Percentiles rank a stretch among this genome's conserved stretches.
Evolutionary conservation across 2,888 invertebrate species (phyloP).

Genomic region (Monopis laevigella): DNA sequence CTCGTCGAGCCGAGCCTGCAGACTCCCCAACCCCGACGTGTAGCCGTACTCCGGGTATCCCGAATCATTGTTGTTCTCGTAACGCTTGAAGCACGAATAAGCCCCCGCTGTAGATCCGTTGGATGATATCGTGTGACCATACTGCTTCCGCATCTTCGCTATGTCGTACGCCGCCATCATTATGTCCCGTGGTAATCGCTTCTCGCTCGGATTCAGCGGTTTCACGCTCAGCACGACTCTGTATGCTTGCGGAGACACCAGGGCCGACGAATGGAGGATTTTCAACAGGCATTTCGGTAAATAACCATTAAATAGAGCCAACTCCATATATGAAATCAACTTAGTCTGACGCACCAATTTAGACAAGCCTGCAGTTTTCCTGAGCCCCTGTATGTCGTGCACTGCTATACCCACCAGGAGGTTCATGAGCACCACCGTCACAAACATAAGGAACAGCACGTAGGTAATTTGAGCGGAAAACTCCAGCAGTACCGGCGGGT

Average conservation of each 20-base stretch:
- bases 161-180: slow-evolving; percentile 84
- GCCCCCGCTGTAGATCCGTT: slow-evolving; percentile 71
- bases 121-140: slow-evolving; percentile 74
- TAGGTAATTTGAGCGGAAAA: slow-evolving; percentile 86
- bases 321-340: slow-evolving; percentile 85
- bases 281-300: slow-evolving; percentile 79
- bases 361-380: slow-evolving; percentile 85
- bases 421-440: slow-evolving; percentile 88
- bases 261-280: slow-evolving; percentile 78
- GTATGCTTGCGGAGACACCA: slow-evolving; percentile 84
- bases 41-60: slow-evolving; percentile 64
- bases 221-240: slow-evolving; percentile 84
- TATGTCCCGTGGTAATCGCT: slow-evolving; percentile 80
- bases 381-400: slow-evolving; percentile 85
- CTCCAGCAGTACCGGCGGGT: slow-evolving; percentile 78
- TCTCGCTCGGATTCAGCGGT: slow-evolving; percentile 84
- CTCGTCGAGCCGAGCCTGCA: slow-evolving; percentile 74
- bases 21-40: slow-evolving; percentile 62
- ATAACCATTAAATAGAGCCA: slow-evolving; percentile 82
- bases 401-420: slow-evolving; percentile 87
- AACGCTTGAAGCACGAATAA: slow-evolving; percentile 71
- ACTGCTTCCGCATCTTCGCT: slow-evolving; percentile 77
- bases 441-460: slow-evolving; percentile 81
- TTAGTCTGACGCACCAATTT: slow-evolving; percentile 87
- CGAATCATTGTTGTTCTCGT: slow-evolving; percentile 69